These are phyloP conservation scores for Timandra comae DNA, from an alignment of 2,888 invertebrate species.

Conservation along the genomic window DNA sequence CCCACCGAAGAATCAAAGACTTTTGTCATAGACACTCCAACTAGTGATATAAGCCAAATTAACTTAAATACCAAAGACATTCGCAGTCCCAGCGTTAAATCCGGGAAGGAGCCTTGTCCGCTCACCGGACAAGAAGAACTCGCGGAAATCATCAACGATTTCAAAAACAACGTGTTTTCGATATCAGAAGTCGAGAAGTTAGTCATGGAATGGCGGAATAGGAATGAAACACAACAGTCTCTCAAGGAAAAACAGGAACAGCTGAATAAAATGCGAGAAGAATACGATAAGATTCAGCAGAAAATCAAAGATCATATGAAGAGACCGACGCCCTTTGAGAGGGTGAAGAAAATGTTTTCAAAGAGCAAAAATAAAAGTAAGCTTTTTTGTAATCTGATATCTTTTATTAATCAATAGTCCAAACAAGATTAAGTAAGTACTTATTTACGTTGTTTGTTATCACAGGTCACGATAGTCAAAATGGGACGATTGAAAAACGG, in stretches of 20 bases:
- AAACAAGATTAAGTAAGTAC: no score
- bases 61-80: conserved; percentile 62
- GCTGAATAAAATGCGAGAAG: conserved; percentile 85
- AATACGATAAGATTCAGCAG: conserved; percentile 89
- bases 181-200: conserved; percentile 90
- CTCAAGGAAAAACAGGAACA: conserved; percentile 91
- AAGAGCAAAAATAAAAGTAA: conserved; percentile 77
- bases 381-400: no score
- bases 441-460: conserved; percentile 7
- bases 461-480: conserved; percentile 53
- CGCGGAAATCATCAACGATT: conserved; percentile 91
- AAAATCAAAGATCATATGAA: conserved; percentile 85
- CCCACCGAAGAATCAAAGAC: conserved; percentile 70
- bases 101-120: conserved; percentile 57
- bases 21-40: conserved; percentile 66
- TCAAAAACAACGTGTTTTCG: conserved; percentile 91
- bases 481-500: conserved; percentile 61
- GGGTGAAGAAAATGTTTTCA: conserved; percentile 84
- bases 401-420: no score
- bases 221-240: conserved; percentile 91
- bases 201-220: conserved; percentile 90
- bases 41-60: conserved; percentile 71
- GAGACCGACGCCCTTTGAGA: conserved; percentile 87
- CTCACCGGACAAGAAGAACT: conserved; percentile 83
- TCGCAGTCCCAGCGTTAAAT: conserved; percentile 61